These are phyloP conservation scores for Callorhinus ursinus DNA, from an alignment of 2,113 vertebrate genomes.

Conservation along the genomic window DNA sequence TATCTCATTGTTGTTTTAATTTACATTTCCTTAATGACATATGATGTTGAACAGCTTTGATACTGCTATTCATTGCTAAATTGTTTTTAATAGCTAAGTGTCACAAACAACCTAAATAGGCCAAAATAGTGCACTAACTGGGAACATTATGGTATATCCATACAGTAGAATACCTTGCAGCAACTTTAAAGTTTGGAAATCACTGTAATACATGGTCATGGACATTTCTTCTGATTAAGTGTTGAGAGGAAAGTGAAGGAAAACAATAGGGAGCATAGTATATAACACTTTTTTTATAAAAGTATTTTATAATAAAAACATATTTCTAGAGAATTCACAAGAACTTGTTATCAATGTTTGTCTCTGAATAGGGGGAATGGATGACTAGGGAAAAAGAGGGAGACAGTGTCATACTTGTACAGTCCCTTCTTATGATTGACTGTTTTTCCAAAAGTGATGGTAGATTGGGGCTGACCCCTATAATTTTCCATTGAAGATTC, in stretches of 20 bases:
- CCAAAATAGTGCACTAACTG: not conserved
- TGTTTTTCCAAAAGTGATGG: not conserved
- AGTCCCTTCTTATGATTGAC: not conserved
- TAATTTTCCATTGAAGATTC: not conserved
- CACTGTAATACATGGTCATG: not conserved
- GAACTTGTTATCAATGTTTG: not conserved
- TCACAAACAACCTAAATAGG: not conserved
- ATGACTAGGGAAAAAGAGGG: not conserved
- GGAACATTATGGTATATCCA: not conserved
- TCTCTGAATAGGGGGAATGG: not conserved
- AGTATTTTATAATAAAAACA: not conserved
- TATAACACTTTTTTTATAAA: not conserved
- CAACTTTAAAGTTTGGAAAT: not conserved
- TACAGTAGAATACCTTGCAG: not conserved
- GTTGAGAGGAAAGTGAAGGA: not conserved
- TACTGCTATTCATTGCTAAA: not conserved
- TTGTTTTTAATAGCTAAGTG: not conserved
- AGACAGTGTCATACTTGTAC: not conserved
- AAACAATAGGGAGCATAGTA: not conserved
- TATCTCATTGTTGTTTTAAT: not conserved
- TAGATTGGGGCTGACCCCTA: not conserved
- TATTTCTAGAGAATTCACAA: not conserved
- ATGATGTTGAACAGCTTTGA: not conserved
- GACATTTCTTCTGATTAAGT: not conserved
- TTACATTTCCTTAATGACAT: not conserved